Conservation (phyloP, 1,140 invertebrate genomes). For the Limonius californicus region DNA sequence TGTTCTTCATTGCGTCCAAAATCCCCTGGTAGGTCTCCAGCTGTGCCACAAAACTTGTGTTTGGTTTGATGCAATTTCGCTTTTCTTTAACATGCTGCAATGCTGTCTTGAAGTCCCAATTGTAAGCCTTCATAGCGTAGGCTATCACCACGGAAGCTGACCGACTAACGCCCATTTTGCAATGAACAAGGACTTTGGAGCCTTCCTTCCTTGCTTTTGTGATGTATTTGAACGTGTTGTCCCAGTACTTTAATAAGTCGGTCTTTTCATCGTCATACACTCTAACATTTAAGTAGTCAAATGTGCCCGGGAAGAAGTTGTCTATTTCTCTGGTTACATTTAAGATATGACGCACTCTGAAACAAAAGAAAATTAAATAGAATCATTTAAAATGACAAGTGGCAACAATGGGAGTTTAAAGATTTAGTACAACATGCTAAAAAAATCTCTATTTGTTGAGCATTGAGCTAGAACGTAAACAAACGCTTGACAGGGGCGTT, state of each 20-base stretch:
- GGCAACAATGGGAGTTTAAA: background rate
- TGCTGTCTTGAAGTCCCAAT: slow-evolving; percentile 87
- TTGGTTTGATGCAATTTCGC: slow-evolving; percentile 92
- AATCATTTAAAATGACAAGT: background rate
- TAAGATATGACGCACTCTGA: slow-evolving; percentile 89
- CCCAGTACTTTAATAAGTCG: slow-evolving; percentile 94
- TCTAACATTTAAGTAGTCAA: slow-evolving; percentile 93
- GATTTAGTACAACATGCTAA: no score
- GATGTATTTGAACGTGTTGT: slow-evolving; percentile 96
- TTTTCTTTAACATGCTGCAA: slow-evolving; percentile 86
- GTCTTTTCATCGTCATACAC: slow-evolving; percentile 97
- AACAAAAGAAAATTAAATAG: slow-evolving; percentile 46
- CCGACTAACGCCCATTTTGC: slow-evolving; percentile 98
- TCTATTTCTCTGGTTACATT: slow-evolving; percentile 98
- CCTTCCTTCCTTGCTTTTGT: slow-evolving; percentile 84
- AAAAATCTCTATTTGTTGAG: no score
- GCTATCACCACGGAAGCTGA: slow-evolving; percentile 98
- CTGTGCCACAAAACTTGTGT: slow-evolving; percentile 90
- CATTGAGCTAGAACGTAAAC: no score
- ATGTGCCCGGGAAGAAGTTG: slow-evolving; percentile 97
- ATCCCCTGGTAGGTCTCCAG: slow-evolving; percentile 95
- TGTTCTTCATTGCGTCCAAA: slow-evolving; percentile 93
- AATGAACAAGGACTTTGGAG: slow-evolving; percentile 93
- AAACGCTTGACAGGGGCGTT: no score
- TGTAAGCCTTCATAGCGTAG: slow-evolving; percentile 96